Base-by-base conservation (phyloP, 2,888 invertebrate genomes). In the Eristalinus sepulchralis region DNA sequence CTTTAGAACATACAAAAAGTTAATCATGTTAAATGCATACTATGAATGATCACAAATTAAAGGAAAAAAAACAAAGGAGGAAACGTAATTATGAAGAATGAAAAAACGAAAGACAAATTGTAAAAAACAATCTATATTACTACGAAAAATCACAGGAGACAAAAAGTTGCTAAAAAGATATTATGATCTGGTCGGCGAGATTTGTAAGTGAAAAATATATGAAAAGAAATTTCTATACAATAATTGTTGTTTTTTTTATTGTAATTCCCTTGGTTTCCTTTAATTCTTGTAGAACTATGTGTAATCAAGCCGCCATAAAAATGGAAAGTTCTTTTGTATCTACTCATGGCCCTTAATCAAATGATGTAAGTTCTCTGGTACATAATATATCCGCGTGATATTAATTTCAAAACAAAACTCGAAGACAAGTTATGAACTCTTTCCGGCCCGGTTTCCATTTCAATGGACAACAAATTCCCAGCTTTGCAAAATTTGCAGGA, bases 171-270 rank as follows among this genome's bases (percentile, higher is more conserved):
- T 73, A 11, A 63, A 68, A 39, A 62, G 73, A 68, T 72, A 62
- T 83, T 72, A 63, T 72, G 67, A 71, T 55, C 78, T 83, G 62
- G 62, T 78, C 62, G 62, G 72, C 71, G 63, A 63, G 57, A 78
- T 60, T 72, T 78, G 78, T 68, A 83, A 72, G 39, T 34, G n/a
- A n/a, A 62, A 67, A 83, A 78, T 78, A 83, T 77, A 83, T 70
- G 82, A 77, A 82, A 64, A 60, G 47, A 71, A 77, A 77, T 83
- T 83, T 77, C 71, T 60, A 77, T 77, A 77, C 66, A 83, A 72
- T 72, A 76, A 59, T 75, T 36, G 59, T 22, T 59, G 73, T 22
- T 31, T 59, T 24, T 59, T 33, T 20, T 24, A 27, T 55, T 68
- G 17, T 8, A 17, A 3, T 8, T 34, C 10, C 31, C 6, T 55